Evolutionary conservation across 2,113 vertebrate genomes (phyloP).

Genomic region (Sclerurus mexicanus): DNA sequence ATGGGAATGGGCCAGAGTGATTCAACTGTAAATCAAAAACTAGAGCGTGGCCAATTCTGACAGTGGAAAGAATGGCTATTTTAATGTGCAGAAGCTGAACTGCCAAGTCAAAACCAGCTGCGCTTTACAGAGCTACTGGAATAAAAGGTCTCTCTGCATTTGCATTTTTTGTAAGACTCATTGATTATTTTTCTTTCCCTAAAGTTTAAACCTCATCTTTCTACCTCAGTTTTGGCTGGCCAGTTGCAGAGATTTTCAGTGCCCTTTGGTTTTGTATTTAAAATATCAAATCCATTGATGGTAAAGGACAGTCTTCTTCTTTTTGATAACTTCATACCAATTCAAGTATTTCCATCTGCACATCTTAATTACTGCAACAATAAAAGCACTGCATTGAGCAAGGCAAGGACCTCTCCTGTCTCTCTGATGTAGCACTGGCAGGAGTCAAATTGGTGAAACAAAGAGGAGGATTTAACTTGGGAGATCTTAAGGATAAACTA

Average conservation of each 20-base stretch:
- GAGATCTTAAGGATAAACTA: not conserved
- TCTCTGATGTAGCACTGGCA: not conserved
- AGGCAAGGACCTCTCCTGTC: not conserved
- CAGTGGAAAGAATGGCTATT: slow-evolving; percentile 33
- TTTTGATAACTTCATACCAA: not conserved
- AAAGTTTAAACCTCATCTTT: not conserved
- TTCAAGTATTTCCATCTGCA: not conserved
- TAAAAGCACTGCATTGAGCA: not conserved
- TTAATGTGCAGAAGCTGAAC: slow-evolving; percentile 3
- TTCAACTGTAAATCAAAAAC: slow-evolving; percentile 16
- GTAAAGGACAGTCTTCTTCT: not conserved
- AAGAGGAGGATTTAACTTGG: not conserved
- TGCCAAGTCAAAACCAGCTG: slow-evolving; percentile 37
- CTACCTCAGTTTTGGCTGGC: not conserved
- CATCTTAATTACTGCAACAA: not conserved
- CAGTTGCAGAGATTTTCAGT: not conserved
- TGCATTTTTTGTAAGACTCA: not conserved
- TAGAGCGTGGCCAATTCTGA: not conserved
- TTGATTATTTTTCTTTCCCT: not conserved
- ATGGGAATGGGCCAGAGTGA: not conserved
- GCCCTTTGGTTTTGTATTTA: not conserved
- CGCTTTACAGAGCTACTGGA: not conserved
- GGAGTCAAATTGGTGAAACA: not conserved
- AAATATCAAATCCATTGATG: not conserved
- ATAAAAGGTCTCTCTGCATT: not conserved